Evolutionary conservation across 2,113 vertebrate genomes (phyloP), one percentile per base, ranked within the genome.

Genomic region (Cyprinodon brontotheroides): DNA sequence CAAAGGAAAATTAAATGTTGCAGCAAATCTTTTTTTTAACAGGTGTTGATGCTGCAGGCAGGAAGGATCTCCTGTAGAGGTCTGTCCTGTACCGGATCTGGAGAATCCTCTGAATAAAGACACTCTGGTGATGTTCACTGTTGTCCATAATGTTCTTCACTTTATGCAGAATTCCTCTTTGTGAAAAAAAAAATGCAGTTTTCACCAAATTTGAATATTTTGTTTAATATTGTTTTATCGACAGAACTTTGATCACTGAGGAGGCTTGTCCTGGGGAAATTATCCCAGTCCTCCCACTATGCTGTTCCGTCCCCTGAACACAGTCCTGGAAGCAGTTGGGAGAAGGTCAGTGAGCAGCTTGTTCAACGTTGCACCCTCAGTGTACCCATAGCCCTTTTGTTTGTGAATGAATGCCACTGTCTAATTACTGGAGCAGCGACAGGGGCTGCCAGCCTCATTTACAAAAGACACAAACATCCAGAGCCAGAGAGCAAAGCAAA

Each of bases 341-440:
- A 80, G 80, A 89, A 87, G 89, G 88, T 88, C 91, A 91, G 83
- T 72, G 81, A 85, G 83, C 81, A 85, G 70, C 68, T 75, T 84
- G 85, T 86, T 85, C 47, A 68, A 77, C 61, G 50, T 71, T 47
- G 14, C 65, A 77, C 76, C 82, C 83, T 77, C 77, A 47, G 71
- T 88, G 80, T 90, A 72, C 82, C 77, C 75, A 40, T 68, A 36
- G 38, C 66, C 20, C 84, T 77, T 84, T 92, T 93, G 91, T 91
- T 47, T 69, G 64, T 62, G 29, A 73, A 90, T 90, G 87, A 93
- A 93, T 89, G 83, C 86, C 68, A 13, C 50, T 41, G 78, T 91
- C 83, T 91, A 89, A 89, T 92, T 89, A 85, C 86, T 74, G 89
- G 78, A 74, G 78, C 78, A 43, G 87, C 37, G 65, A 72, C 74